Percentiles rank a stretch among this genome's conserved stretches.
phyloP scores from a whole-genome alignment of 1,140 invertebrate genomes.

The Samia ricini region DNA sequence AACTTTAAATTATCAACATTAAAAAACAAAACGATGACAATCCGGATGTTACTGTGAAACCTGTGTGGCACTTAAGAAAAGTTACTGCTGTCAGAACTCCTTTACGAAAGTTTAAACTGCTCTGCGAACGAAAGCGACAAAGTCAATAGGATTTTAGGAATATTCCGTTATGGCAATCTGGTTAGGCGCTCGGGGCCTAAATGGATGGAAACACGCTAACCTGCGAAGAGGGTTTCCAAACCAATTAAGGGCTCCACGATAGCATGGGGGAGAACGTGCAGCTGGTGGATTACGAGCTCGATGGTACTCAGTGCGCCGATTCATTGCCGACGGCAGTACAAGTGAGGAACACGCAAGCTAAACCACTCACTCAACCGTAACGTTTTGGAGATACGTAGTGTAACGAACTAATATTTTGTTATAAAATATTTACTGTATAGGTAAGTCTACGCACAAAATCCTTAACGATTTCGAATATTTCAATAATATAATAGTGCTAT shows the following conservation, averaged over 20 bases:
- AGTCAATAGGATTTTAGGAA: conserved; percentile 63
- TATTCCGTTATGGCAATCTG: conserved; percentile 71
- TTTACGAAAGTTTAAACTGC: conserved; percentile 35
- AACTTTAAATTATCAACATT: background rate
- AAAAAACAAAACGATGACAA: background rate
- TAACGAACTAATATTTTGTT: no score
- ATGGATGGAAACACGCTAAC: conserved; percentile 62
- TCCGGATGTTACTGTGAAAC: conserved; percentile 25
- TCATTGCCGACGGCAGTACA: conserved; percentile 49
- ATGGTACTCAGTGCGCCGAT: conserved; percentile 63
- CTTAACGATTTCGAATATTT: no score
- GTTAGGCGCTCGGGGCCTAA: conserved; percentile 67
- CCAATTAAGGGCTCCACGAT: conserved; percentile 74
- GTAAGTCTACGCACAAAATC: no score
- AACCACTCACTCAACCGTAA: conserved; percentile 29
- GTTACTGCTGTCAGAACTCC: conserved; percentile 44
- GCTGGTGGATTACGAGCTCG: conserved; percentile 69
- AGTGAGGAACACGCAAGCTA: conserved; percentile 57
- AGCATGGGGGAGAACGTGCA: conserved; percentile 65
- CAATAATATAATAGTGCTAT: no score
- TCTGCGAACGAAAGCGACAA: conserved; percentile 40
- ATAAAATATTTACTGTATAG: no score
- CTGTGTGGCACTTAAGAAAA: conserved; percentile 46
- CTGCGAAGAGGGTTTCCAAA: conserved; percentile 72
- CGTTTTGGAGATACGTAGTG: background rate